phyloP scores from a whole-genome alignment of 2,113 vertebrate species.

The Dipodomys ordii region DNA sequence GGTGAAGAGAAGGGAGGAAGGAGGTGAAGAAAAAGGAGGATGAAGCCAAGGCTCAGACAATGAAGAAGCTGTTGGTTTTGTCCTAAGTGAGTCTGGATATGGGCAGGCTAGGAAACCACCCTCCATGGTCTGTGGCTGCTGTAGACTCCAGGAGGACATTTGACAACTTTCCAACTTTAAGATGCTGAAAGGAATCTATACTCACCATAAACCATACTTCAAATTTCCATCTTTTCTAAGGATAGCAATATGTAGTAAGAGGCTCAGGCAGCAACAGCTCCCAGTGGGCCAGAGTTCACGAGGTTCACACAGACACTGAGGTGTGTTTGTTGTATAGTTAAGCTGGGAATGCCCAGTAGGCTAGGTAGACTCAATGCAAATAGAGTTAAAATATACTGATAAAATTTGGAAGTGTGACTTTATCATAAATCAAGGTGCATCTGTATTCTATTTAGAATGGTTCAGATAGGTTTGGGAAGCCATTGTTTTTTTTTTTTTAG shows the following conservation, averaged over 20 bases:
- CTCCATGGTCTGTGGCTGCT: fast-evolving
- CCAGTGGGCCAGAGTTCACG: not conserved
- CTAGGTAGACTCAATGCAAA: not conserved
- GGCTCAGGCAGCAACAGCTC: not conserved
- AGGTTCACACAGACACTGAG: not conserved
- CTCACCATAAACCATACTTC: not conserved
- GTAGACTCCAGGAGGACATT: not conserved
- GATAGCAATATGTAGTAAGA: too few species aligned
- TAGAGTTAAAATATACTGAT: not conserved
- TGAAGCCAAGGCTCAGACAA: not conserved
- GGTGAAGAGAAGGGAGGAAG: too few species aligned
- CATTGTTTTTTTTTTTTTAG: not conserved
- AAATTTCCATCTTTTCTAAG: not conserved
- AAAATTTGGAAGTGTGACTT: not conserved
- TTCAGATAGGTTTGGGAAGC: not conserved
- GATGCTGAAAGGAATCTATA: not conserved
- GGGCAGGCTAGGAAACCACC: not conserved
- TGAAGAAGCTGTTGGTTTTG: not conserved
- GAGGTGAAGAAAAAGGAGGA: too few species aligned
- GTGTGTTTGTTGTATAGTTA: too few species aligned
- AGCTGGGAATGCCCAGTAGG: not conserved
- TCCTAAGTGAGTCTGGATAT: not conserved
- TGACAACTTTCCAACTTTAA: not conserved
- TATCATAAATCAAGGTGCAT: not conserved
- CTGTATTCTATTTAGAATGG: not conserved